A percentile compares a stretch with the other conserved stretches of the same genome.
These are phyloP conservation scores for Hemicordylus capensis DNA, from an alignment of 2,113 vertebrate genomes.

Conservation along the genomic window DNA sequence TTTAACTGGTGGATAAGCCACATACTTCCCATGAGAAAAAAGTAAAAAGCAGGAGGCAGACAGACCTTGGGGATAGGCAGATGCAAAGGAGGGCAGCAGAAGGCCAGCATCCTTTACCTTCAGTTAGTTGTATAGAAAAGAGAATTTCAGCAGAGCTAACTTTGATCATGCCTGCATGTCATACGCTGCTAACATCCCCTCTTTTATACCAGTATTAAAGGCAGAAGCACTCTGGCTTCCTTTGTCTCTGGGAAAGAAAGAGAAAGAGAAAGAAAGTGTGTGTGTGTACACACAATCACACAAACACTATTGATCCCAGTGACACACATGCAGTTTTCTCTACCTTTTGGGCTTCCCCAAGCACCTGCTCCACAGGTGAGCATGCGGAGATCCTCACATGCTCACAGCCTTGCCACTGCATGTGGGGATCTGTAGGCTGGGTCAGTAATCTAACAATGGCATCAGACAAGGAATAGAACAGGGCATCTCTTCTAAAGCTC, in stretches of 20 bases:
- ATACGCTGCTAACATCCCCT: not conserved
- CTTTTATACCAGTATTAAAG: not conserved
- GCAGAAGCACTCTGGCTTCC: not conserved
- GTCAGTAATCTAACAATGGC: not conserved
- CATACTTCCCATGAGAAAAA: not conserved
- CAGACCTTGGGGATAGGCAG: not conserved
- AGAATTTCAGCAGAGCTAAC: not conserved
- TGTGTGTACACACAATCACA: not conserved
- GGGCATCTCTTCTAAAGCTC: not conserved
- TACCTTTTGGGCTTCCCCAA: not conserved
- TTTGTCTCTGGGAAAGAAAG: not conserved
- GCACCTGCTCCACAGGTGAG: not conserved
- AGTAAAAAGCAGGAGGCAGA: not conserved
- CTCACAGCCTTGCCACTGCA: not conserved
- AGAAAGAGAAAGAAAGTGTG: not conserved
- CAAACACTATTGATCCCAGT: no score
- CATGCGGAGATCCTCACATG: not conserved
- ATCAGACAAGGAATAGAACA: not conserved
- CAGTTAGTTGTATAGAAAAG: not conserved
- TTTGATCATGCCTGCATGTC: not conserved
- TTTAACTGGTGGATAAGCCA: no score
- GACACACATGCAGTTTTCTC: no score
- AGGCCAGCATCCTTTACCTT: not conserved
- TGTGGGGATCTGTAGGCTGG: not conserved
- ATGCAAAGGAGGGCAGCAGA: not conserved